A percentile compares a stretch with the other conserved stretches of the same genome.
These are phyloP conservation scores for Perca fluviatilis DNA, from an alignment of 2,113 vertebrate species.

Conservation along the genomic window DNA sequence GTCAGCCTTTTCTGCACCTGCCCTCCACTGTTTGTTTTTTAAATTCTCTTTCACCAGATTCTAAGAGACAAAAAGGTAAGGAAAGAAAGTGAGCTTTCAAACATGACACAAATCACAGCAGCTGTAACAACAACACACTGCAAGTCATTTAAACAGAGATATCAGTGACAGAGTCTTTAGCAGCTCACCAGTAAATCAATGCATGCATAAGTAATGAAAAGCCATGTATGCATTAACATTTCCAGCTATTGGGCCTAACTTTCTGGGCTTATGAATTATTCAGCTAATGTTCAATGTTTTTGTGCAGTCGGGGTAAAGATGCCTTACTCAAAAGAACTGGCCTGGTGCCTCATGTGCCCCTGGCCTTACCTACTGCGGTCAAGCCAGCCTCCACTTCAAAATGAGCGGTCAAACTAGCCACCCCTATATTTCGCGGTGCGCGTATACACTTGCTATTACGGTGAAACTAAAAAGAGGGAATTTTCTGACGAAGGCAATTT, in stretches of 20 bases:
- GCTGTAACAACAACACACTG: conserved; percentile 43
- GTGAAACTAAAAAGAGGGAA: too few relatives aligned
- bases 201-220: conserved; percentile 75
- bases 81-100: not conserved
- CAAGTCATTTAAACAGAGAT: conserved; percentile 67
- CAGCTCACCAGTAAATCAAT: conserved; percentile 72
- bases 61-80: conserved; percentile 53
- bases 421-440: too few relatives aligned
- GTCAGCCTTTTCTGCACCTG: conserved; percentile 44
- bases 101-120: conserved; percentile 47
- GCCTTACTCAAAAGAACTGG: conserved; percentile 60
- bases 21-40: conserved; percentile 74
- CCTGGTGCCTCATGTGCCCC: conserved; percentile 25
- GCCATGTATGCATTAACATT: conserved; percentile 76
- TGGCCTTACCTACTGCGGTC: conserved; percentile 84
- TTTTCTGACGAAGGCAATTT: too few relatives aligned
- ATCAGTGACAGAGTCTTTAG: conserved; percentile 70
- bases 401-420: too few relatives aligned
- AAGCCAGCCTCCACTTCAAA: too few relatives aligned
- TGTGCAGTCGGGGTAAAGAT: conserved; percentile 54
- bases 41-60: conserved; percentile 81
- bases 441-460: too few relatives aligned
- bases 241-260: conserved; percentile 57
- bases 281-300: conserved; percentile 68
- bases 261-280: conserved; percentile 77